Base-by-base conservation (phyloP, 2,797 vertebrate species). In the Pseudopleuronectes americanus region DNA sequence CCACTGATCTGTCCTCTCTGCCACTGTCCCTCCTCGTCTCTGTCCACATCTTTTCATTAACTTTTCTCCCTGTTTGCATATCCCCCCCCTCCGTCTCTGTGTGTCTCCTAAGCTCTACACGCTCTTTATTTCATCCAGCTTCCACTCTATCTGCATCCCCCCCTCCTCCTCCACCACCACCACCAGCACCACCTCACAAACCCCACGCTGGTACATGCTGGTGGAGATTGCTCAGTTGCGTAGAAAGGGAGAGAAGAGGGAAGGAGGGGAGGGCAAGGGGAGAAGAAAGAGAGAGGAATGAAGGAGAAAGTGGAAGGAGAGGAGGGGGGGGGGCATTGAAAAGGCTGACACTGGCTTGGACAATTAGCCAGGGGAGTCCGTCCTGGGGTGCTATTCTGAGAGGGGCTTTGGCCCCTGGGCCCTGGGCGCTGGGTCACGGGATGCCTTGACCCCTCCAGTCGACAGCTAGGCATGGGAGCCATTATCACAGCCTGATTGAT, bases 401-500 rank as follows among this genome's bases (percentile, higher is more conserved):
- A 86, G 85, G 76, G 81, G 85, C 79, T 84, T 87, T 93, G 89
- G 92, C 91, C 94, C 86, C 87, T 77, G 83, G 84, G 83, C 82
- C 79, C 91, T 85, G 79, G 85, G 88, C 86, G 80, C 91, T 77
- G 86, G 95, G 94, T 94, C 94, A 94, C 79, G 92, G 91, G 93
- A 94, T 91, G 92, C 88, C 90, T 86, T 95, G 95, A 95, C 95
- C 95, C 92, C 84, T 92, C 77, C 85, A 90, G 94, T 93, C 92
- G 92, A 92, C 94, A 91, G 92, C 93, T 80, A 93, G 87, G 92
- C 91, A 93, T 93, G 92, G 92, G 91, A 93, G 89, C 93, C 92
- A 94, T 95, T 95, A 95, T 95, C 92, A 92, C 81, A 74, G 89
- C 76, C 93, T 95, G 95, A 95, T 95, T 94, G 95, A 95, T 95